A percentile compares a stretch with the other conserved stretches of the same genome.
These are phyloP conservation scores for Cerceris ruficornis DNA, from an alignment of 2,888 invertebrate species.

Conservation along the genomic window DNA sequence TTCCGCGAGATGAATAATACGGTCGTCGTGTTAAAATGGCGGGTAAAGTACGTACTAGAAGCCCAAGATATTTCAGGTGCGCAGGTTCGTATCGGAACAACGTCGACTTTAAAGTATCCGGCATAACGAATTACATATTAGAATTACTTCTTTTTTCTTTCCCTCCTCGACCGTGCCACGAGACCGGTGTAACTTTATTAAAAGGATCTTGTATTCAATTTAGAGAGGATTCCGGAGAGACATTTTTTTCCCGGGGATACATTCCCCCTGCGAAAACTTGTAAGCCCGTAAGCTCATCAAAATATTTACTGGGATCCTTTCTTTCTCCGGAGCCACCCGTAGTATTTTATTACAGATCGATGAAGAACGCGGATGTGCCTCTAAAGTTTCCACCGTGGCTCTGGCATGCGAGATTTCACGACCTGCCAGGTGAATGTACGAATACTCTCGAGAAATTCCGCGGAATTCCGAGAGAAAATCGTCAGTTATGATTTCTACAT, in stretches of 20 bases:
- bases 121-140: slow-evolving; percentile 39
- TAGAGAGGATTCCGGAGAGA: slow-evolving; percentile 61
- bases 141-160: slow-evolving; percentile 33
- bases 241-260: slow-evolving; percentile 49
- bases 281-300: slow-evolving; percentile 66
- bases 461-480: too few relatives aligned
- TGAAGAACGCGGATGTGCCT: slow-evolving; percentile 55
- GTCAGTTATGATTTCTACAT: too few relatives aligned
- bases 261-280: slow-evolving; percentile 45
- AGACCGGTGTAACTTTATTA: slow-evolving; percentile 54
- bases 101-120: slow-evolving; percentile 1
- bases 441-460: too few relatives aligned
- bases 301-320: slow-evolving; percentile 62
- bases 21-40: slow-evolving; percentile 21
- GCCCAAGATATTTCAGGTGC: background rate
- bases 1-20: slow-evolving; percentile 37
- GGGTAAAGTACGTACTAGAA: slow-evolving; percentile 35
- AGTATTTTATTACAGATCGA: slow-evolving; percentile 65
- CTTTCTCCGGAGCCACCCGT: slow-evolving; percentile 38
- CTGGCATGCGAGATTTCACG: background rate
- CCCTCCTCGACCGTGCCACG: background rate
- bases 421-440: background rate
- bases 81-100: background rate
- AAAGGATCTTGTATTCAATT: slow-evolving; percentile 67
- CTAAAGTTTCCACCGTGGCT: slow-evolving; percentile 31